Percentiles rank a stretch among this genome's conserved stretches.
Evolutionary conservation across 2,797 vertebrate genomes (phyloP).

Genomic region (Botia kubotai): DNA sequence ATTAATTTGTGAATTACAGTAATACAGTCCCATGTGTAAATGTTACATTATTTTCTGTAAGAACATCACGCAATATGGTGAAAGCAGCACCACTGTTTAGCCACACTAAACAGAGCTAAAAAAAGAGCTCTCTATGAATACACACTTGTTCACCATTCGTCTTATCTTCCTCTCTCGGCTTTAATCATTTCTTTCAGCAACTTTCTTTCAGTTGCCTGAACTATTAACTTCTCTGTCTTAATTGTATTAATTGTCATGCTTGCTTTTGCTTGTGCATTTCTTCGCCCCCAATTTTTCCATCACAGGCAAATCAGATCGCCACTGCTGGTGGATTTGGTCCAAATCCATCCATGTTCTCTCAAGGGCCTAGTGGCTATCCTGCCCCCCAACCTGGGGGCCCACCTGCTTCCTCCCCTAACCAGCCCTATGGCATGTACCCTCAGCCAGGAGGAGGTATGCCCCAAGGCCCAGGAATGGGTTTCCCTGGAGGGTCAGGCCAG

Average conservation of each 20-base stretch:
- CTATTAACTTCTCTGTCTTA: constrained; percentile 19
- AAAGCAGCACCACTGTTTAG: not conserved
- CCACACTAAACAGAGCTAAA: constrained; percentile 12
- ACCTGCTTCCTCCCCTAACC: constrained; percentile 77
- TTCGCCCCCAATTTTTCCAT: constrained; percentile 68
- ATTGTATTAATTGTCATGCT: constrained; percentile 29
- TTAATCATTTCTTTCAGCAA: not conserved
- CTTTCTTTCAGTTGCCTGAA: constrained; percentile 38
- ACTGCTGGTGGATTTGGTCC: constrained; percentile 76
- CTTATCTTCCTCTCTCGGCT: constrained; percentile 25
- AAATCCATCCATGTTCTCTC: constrained; percentile 76
- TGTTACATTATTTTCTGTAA: not conserved
- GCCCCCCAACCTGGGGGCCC: constrained; percentile 74
- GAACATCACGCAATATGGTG: not conserved
- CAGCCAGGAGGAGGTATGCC: constrained; percentile 84
- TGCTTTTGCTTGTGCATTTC: constrained; percentile 49
- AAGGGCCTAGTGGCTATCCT: constrained; percentile 75
- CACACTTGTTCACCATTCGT: constrained; percentile 23
- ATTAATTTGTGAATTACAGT: not conserved
- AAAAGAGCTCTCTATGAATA: constrained; percentile 3
- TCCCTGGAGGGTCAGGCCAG: constrained; percentile 66
- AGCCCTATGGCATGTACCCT: constrained; percentile 86
- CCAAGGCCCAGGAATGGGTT: constrained; percentile 74
- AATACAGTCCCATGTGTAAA: not conserved
- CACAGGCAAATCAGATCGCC: constrained; percentile 81